phyloP scores from a whole-genome alignment of 2,888 invertebrate species.

The Caenorhabditis becei region DNA sequence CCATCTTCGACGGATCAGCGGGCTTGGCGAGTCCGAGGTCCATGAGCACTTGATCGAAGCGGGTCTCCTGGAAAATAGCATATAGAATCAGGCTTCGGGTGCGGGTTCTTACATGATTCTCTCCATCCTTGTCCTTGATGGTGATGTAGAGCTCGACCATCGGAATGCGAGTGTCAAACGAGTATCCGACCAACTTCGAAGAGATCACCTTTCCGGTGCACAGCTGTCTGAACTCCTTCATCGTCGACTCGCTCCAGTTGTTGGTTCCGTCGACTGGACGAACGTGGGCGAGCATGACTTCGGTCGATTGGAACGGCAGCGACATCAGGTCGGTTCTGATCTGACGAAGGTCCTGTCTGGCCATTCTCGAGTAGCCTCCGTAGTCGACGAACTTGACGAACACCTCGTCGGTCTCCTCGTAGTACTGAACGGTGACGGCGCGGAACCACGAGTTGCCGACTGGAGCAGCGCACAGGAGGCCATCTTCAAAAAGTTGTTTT shows the following conservation, averaged over 20 bases:
- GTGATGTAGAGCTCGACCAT: constrained; percentile 76
- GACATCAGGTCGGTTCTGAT: constrained; percentile 94
- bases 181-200: constrained; percentile 76
- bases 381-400: constrained; percentile 94
- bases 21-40: constrained; percentile 77
- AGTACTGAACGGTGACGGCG: constrained; percentile 88
- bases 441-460: constrained; percentile 92
- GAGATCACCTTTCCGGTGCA: constrained; percentile 75
- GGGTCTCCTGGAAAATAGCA: constrained; percentile 69
- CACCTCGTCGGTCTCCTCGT: constrained; percentile 85
- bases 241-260: constrained; percentile 76
- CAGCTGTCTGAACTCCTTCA: constrained; percentile 71
- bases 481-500: constrained; percentile 84
- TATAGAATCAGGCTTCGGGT: background rate
- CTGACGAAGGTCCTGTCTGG: constrained; percentile 89
- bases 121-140: constrained; percentile 57
- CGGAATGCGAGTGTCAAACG: constrained; percentile 76
- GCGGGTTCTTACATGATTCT: constrained; percentile 19
- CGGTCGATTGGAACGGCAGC: constrained; percentile 97
- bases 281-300: constrained; percentile 93
- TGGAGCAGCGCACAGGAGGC: constrained; percentile 92
- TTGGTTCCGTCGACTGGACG: constrained; percentile 86
- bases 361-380: constrained; percentile 92
- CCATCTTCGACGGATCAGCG: constrained; percentile 77
- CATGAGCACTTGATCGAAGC: constrained; percentile 76